Percentiles rank a stretch among this genome's conserved stretches.
phyloP scores from a whole-genome alignment of 2,888 invertebrate genomes.

The Idaea aversata region DNA sequence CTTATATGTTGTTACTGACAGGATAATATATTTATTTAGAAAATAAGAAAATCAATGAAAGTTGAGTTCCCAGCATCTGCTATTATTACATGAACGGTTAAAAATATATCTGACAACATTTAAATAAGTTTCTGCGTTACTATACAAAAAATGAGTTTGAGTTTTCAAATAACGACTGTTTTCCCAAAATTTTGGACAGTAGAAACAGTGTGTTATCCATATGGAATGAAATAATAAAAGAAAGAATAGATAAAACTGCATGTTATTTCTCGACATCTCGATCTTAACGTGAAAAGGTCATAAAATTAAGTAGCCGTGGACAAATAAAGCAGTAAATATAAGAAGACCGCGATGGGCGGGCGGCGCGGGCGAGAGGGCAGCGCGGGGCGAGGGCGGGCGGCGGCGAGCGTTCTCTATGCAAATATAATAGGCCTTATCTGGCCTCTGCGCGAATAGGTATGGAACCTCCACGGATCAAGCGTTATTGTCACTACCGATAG shows the following conservation, averaged over 20 bases:
- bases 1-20: too few species aligned
- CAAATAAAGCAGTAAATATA: slow-evolving; percentile 55
- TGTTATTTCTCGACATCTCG: not conserved
- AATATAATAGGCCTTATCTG: slow-evolving; percentile 69
- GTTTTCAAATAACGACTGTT: too few species aligned
- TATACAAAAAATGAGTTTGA: too few species aligned
- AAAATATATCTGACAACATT: too few species aligned
- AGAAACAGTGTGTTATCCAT: too few species aligned
- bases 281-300: slow-evolving; percentile 27
- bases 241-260: not conserved
- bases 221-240: slow-evolving; percentile 5
- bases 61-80: too few species aligned
- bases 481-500: slow-evolving; percentile 26
- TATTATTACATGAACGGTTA: too few species aligned
- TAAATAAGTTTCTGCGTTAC: too few species aligned
- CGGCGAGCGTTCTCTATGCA: slow-evolving; percentile 59
- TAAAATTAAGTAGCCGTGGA: slow-evolving; percentile 44
- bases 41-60: too few species aligned
- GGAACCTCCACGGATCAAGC: slow-evolving; percentile 13
- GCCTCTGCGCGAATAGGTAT: slow-evolving; percentile 27
- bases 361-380: not conserved
- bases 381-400: slow-evolving; percentile 16
- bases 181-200: too few species aligned
- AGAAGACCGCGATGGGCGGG: slow-evolving; percentile 34
- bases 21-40: too few species aligned